phyloP scores from a whole-genome alignment of 1,140 invertebrate genomes.

The Lethrus apterus region DNA sequence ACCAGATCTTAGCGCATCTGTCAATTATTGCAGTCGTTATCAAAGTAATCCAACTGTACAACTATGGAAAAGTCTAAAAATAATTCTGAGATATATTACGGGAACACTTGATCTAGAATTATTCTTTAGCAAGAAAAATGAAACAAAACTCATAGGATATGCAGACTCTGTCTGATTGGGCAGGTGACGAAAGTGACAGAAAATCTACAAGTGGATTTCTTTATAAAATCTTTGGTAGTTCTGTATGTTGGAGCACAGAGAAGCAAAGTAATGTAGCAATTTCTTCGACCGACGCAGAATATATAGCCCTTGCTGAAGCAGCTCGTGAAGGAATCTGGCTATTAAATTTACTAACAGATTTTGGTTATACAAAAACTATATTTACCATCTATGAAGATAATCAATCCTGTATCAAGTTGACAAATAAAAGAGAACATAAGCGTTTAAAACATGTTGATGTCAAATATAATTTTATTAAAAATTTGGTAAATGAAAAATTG shows the following conservation, averaged over 20 bases:
- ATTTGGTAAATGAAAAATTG: constrained; percentile 16
- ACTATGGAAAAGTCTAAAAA: constrained; percentile 5
- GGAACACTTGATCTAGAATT: background rate
- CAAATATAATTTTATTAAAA: constrained; percentile 24
- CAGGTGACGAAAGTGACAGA: constrained; percentile 29
- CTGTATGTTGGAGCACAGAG: constrained; percentile 18
- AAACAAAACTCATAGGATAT: constrained; percentile 23
- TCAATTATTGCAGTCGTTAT: constrained; percentile 8
- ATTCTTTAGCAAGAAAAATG: background rate
- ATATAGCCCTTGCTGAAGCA: constrained; percentile 21
- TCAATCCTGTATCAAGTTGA: background rate
- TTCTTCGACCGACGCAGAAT: constrained; percentile 36
- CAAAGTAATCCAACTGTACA: constrained; percentile 2
- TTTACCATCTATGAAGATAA: constrained; percentile 7
- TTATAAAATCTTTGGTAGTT: constrained; percentile 27
- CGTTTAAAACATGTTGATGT: constrained; percentile 27
- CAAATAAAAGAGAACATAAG: constrained; percentile 11
- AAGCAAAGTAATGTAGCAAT: constrained; percentile 31
- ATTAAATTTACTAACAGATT: constrained; percentile 20
- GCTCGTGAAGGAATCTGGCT: constrained; percentile 28
- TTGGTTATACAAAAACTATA: background rate
- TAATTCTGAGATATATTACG: constrained; percentile 7
- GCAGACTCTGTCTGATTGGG: constrained; percentile 42
- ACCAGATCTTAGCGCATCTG: constrained; percentile 16
- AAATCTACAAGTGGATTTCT: constrained; percentile 40